phyloP scores from a whole-genome alignment of 2,888 invertebrate genomes.

The Epinotia demarniana region DNA sequence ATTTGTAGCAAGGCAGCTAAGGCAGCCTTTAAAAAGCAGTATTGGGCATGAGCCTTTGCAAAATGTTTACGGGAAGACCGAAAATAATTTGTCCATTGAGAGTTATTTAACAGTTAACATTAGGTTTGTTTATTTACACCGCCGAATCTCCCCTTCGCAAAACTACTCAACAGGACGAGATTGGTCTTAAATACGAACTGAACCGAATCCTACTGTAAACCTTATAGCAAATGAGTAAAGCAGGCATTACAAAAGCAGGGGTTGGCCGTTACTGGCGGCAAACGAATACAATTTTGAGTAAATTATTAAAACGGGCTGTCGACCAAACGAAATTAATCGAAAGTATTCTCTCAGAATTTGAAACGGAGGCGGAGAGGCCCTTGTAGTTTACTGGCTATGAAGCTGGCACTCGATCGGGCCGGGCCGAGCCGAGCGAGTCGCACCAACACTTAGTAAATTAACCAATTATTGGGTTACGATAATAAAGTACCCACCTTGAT shows the following conservation, averaged over 20 bases:
- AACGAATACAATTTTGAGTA: constrained; percentile 60
- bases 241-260: constrained; percentile 53
- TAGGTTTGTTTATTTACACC: constrained; percentile 69
- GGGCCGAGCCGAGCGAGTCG: constrained; percentile 21
- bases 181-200: constrained; percentile 51
- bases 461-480: constrained; percentile 42
- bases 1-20: not conserved
- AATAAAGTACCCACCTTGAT: constrained; percentile 36
- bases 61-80: constrained; percentile 57
- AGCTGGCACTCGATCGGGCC: constrained; percentile 39
- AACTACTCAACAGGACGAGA: constrained; percentile 54
- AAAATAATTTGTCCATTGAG: constrained; percentile 69
- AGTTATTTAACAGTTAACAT: constrained; percentile 64
- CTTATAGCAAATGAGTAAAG: constrained; percentile 54
- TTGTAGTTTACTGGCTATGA: constrained; percentile 59
- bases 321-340: constrained; percentile 74
- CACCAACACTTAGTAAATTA: constrained; percentile 45
- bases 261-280: constrained; percentile 53
- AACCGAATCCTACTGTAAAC: constrained; percentile 51
- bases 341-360: constrained; percentile 72
- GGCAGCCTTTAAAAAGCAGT: constrained; percentile 2
- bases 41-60: constrained; percentile 54
- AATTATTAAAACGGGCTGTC: constrained; percentile 75
- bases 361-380: constrained; percentile 56
- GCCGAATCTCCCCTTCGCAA: constrained; percentile 55